These are phyloP conservation scores for Pardosa pseudoannulata DNA, from an alignment of 2,888 invertebrate genomes.

Conservation along the genomic window DNA sequence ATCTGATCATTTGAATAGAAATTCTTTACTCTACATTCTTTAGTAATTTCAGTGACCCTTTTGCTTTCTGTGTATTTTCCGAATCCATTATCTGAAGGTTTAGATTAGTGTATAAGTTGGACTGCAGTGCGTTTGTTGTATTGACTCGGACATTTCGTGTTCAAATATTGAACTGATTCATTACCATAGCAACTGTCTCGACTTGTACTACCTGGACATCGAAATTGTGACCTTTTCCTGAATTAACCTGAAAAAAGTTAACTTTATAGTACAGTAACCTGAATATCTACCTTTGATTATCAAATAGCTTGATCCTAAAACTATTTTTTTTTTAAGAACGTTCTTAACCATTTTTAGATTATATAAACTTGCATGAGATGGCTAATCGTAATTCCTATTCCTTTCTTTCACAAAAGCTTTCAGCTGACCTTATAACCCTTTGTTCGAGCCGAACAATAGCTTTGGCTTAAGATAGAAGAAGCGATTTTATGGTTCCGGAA, in stretches of 20 bases:
- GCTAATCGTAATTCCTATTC: neutral
- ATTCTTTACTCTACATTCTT: too few species aligned
- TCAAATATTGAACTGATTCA: constrained; percentile 34
- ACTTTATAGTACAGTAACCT: constrained; percentile 50
- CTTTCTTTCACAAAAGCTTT: neutral
- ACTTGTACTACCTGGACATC: too few species aligned
- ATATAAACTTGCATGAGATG: constrained; percentile 16
- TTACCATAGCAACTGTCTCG: constrained; percentile 38
- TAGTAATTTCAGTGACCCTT: too few species aligned
- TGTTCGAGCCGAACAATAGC: constrained; percentile 56
- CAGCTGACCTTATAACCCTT: constrained; percentile 25
- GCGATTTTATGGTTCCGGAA: constrained; percentile 51
- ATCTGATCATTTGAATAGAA: too few species aligned
- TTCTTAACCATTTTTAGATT: constrained; percentile 33
- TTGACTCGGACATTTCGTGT: neutral
- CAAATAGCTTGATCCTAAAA: too few species aligned
- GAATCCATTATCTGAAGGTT: too few species aligned
- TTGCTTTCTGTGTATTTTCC: too few species aligned
- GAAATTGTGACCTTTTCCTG: too few species aligned
- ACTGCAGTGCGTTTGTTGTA: too few species aligned
- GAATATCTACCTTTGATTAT: constrained; percentile 37
- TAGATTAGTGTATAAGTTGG: too few species aligned
- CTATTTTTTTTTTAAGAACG: constrained; percentile 12
- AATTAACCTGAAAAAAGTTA: too few species aligned
- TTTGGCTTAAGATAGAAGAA: constrained; percentile 38